Percentiles rank a stretch among this genome's conserved stretches.
Evolutionary conservation across 2,888 invertebrate species (phyloP).

Genomic region (Drosophila cognata): DNA sequence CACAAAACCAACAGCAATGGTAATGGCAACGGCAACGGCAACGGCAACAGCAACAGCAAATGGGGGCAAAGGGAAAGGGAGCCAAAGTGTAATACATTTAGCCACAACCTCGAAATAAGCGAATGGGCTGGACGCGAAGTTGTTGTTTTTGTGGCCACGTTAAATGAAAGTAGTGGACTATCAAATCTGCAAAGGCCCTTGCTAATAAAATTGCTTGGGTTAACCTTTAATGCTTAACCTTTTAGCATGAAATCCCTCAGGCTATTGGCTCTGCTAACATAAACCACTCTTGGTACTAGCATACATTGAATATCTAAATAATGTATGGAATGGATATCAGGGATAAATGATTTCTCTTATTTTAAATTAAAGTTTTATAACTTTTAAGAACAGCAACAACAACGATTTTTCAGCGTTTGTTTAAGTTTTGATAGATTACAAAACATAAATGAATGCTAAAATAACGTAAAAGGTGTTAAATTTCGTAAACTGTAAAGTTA

Average conservation of each 20-base stretch:
- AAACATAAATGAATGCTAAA: not conserved
- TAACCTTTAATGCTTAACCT: conserved; percentile 11
- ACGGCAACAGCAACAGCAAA: conserved; percentile 15
- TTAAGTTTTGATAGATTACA: not conserved
- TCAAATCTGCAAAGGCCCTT: conserved; percentile 10
- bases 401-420: not conserved
- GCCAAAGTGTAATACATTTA: conserved; percentile 33
- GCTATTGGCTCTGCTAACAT: not conserved
- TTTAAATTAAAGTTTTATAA: not conserved
- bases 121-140: conserved; percentile 5
- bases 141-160: conserved; percentile 19
- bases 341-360: not conserved
- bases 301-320: not conserved
- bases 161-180: conserved; percentile 21
- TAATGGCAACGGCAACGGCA: conserved; percentile 11
- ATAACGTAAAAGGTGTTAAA: not conserved
- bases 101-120: conserved; percentile 24
- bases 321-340: not conserved
- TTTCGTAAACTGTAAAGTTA: not conserved
- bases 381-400: not conserved
- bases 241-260: not conserved
- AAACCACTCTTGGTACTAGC: not conserved
- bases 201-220: conserved; percentile 11
- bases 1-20: conserved; percentile 30
- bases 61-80: conserved; percentile 25